phyloP scores from a whole-genome alignment of 2,113 vertebrate species.

The Alethe castanea region DNA sequence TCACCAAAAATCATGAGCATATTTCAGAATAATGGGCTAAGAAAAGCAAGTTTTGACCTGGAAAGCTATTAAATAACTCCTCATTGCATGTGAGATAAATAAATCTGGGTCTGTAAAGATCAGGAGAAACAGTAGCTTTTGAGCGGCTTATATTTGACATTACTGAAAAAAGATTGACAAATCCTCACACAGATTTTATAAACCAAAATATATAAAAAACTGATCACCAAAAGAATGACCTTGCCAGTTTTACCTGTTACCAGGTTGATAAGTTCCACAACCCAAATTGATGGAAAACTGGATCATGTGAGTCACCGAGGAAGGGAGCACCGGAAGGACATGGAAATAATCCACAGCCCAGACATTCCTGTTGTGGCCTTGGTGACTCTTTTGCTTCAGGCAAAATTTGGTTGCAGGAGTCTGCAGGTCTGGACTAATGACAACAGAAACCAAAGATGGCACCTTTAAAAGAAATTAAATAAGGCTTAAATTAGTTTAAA shows the following conservation, averaged over 20 bases:
- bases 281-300: constrained; percentile 98
- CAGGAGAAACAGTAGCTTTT: not conserved
- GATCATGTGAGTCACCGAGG: constrained; percentile 87
- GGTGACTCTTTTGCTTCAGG: constrained; percentile 88
- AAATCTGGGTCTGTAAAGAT: not conserved
- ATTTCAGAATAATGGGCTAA: not conserved
- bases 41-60: not conserved
- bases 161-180: not conserved
- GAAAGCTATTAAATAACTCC: not conserved
- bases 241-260: constrained; percentile 84
- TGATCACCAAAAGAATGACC: not conserved
- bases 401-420: constrained; percentile 91
- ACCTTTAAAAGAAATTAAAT: constrained; percentile 77
- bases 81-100: not conserved
- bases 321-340: constrained; percentile 87
- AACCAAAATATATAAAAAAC: not conserved
- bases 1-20: not conserved
- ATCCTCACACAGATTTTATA: not conserved
- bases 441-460: constrained; percentile 87
- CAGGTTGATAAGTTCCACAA: constrained; percentile 92
- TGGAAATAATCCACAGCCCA: constrained; percentile 97
- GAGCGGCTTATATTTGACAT: not conserved
- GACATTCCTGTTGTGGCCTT: constrained; percentile 83
- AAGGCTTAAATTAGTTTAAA: not conserved
- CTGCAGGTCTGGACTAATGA: constrained; percentile 89